These are phyloP conservation scores for Euura saliciscinereae DNA, from an alignment of 1,140 invertebrate genomes.

Conservation along the genomic window DNA sequence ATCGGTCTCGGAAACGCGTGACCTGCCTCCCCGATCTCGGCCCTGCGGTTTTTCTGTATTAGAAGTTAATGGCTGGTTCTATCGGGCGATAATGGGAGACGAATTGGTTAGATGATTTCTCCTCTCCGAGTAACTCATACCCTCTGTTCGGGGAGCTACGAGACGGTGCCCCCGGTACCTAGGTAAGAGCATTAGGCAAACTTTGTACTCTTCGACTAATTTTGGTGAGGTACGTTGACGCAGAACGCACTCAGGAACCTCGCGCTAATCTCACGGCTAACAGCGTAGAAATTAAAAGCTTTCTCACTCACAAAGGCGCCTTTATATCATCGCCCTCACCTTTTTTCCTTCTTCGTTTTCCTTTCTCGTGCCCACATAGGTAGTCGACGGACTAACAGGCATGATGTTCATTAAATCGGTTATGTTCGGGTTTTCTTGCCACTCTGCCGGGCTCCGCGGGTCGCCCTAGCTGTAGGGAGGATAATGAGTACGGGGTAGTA, in stretches of 20 bases:
- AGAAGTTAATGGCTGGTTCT: slow-evolving; percentile 5
- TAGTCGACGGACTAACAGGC: slow-evolving; percentile 32
- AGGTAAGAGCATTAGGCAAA: too few species aligned
- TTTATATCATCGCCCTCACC: slow-evolving; percentile 21
- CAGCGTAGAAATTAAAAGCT: slow-evolving; percentile 39
- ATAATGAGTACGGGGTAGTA: too few species aligned
- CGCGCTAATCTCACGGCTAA: slow-evolving; percentile 37
- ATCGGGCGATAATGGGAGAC: background rate
- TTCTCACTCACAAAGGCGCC: slow-evolving; percentile 38
- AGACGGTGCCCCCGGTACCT: too few species aligned
- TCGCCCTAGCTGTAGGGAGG: background rate
- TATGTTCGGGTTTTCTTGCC: slow-evolving; percentile 11
- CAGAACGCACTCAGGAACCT: slow-evolving; percentile 19
- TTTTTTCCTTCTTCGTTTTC: slow-evolving; percentile 7
- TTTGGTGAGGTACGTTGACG: slow-evolving; percentile 4
- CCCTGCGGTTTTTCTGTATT: background rate
- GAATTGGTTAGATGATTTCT: background rate
- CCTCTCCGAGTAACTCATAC: too few species aligned
- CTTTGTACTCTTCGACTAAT: too few species aligned
- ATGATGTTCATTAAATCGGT: slow-evolving; percentile 44
- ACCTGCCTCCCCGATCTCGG: background rate
- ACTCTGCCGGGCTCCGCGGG: background rate
- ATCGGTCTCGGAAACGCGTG: slow-evolving; percentile 1
- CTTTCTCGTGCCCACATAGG: too few species aligned
- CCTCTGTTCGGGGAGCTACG: too few species aligned